Evolutionary conservation across 2,797 vertebrate species (phyloP).

Genomic region (Perodicticus potto): DNA sequence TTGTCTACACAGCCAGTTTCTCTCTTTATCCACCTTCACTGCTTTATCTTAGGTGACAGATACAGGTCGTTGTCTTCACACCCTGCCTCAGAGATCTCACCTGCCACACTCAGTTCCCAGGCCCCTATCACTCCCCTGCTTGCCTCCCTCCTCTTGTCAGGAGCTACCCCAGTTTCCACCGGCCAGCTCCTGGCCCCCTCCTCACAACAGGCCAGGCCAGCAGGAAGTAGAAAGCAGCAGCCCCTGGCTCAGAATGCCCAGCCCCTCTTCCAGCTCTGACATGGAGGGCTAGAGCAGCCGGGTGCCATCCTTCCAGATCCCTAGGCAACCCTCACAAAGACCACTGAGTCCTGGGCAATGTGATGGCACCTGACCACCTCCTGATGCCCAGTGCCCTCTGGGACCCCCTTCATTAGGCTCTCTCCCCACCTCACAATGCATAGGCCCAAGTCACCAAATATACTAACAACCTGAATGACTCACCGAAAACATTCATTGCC

Average conservation of each 20-base stretch:
- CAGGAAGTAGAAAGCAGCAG: neutral
- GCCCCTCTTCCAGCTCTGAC: neutral
- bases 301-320: neutral
- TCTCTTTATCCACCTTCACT: neutral
- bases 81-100: constrained; percentile 63
- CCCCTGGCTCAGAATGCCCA: neutral
- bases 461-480: constrained; percentile 60
- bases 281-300: too few species aligned
- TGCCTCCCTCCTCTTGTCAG: constrained; percentile 39
- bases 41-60: constrained; percentile 73
- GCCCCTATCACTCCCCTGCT: constrained; percentile 16
- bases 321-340: neutral
- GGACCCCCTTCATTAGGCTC: neutral
- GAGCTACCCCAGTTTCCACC: constrained; percentile 51
- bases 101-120: constrained; percentile 69
- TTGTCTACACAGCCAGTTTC: neutral
- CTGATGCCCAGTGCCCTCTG: neutral
- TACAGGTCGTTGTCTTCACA: constrained; percentile 71
- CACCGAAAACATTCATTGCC: constrained; percentile 78
- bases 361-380: neutral
- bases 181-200: neutral
- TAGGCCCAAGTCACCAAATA: neutral
- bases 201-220: neutral
- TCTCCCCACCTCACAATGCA: neutral
- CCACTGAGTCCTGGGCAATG: neutral